These are phyloP conservation scores for Drosophila neocordata DNA, from an alignment of 1,140 invertebrate species.

Conservation along the genomic window DNA sequence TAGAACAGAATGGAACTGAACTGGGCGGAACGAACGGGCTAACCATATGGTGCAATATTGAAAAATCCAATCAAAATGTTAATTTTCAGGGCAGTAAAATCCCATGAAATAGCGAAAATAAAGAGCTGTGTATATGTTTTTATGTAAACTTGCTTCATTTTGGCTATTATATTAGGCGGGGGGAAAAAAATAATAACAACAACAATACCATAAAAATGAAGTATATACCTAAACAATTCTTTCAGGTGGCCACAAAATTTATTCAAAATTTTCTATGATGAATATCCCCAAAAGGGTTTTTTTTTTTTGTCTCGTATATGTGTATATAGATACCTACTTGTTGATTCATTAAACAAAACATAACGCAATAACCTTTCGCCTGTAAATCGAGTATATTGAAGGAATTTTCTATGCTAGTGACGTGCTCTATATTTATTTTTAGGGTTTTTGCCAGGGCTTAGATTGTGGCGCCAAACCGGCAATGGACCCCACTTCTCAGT, in stretches of 20 bases:
- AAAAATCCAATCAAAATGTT: constrained; percentile 82
- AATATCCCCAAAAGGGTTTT: constrained; percentile 15
- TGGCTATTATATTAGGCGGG: not conserved
- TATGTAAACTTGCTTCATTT: constrained; percentile 38
- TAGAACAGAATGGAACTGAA: constrained; percentile 22
- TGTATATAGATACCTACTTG: constrained; percentile 45
- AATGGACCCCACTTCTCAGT: not conserved
- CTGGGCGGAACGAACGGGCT: constrained; percentile 11
- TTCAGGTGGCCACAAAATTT: constrained; percentile 18
- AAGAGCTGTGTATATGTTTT: constrained; percentile 26
- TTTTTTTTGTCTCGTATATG: not conserved
- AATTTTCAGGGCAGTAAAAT: constrained; percentile 57
- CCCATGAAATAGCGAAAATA: constrained; percentile 16
- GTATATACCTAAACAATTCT: not conserved
- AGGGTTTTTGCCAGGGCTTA: constrained; percentile 46
- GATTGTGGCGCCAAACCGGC: constrained; percentile 44
- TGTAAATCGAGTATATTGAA: constrained; percentile 53
- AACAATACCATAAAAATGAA: too few species aligned
- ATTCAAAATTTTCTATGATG: constrained; percentile 17
- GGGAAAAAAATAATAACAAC: not conserved
- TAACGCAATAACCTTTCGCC: constrained; percentile 12
- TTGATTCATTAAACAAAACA: constrained; percentile 61
- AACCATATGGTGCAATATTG: constrained; percentile 78
- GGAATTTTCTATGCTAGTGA: constrained; percentile 49
- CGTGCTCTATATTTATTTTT: constrained; percentile 64